These are phyloP conservation scores for Callorhinus ursinus DNA, from an alignment of 2,113 vertebrate genomes.

Conservation along the genomic window DNA sequence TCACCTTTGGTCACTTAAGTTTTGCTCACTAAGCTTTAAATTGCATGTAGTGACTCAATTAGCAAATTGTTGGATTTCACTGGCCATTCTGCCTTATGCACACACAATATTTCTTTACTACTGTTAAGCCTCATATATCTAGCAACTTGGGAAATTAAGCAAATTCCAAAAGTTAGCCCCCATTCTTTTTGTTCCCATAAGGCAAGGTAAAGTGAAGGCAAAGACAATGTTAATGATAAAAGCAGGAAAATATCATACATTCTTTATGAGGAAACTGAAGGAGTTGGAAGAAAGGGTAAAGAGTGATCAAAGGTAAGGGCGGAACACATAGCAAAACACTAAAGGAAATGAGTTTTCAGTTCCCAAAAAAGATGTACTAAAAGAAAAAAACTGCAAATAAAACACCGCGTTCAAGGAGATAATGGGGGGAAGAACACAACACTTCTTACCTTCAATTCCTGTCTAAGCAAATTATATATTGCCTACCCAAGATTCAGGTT, in stretches of 20 bases:
- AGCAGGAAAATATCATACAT: not conserved
- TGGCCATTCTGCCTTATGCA: not conserved
- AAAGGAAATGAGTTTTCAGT: slow-evolving; percentile 29
- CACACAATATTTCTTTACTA: not conserved
- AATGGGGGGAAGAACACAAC: not conserved
- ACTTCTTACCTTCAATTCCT: slow-evolving; percentile 53
- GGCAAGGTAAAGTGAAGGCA: not conserved
- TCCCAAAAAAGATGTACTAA: not conserved
- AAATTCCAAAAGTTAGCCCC: not conserved
- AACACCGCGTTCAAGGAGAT: slow-evolving; percentile 30
- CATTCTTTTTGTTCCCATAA: not conserved
- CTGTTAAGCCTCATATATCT: not conserved
- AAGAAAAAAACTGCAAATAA: not conserved
- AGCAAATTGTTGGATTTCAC: not conserved
- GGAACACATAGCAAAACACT: not conserved
- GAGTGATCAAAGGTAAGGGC: not conserved
- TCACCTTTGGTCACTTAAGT: not conserved
- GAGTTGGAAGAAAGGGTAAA: not conserved
- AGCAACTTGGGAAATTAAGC: not conserved
- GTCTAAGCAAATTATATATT: slow-evolving; percentile 69
- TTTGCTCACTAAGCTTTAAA: slow-evolving; percentile 1
- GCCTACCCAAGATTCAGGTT: slow-evolving; percentile 55
- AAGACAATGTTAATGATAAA: not conserved
- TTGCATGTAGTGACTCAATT: not conserved
- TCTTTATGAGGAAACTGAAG: slow-evolving; percentile 40